These are phyloP conservation scores for Spodoptera littoralis DNA, from an alignment of 2,888 invertebrate genomes.

Conservation along the genomic window DNA sequence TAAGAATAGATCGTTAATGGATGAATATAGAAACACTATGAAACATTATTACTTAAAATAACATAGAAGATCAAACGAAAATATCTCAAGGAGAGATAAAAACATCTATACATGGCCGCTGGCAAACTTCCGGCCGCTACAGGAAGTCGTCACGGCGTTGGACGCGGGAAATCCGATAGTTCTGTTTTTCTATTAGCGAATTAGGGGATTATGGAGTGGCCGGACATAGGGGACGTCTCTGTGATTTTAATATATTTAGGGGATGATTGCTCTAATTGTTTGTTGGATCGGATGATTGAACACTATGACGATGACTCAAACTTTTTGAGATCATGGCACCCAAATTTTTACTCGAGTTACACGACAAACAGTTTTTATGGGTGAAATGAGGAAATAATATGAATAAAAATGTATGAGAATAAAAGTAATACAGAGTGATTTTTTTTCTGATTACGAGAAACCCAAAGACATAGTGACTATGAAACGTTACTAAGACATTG, in stretches of 20 bases:
- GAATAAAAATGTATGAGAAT: too few species aligned
- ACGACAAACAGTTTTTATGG: too few species aligned
- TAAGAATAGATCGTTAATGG: constrained; percentile 5
- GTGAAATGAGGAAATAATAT: too few species aligned
- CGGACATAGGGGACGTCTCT: constrained; percentile 62
- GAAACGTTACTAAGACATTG: neutral
- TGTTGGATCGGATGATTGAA: constrained; percentile 42
- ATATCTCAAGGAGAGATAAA: constrained; percentile 54
- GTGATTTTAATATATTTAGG: constrained; percentile 73
- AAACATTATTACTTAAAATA: constrained; percentile 13
- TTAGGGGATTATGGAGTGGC: constrained; percentile 76
- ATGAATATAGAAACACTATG: constrained; percentile 4
- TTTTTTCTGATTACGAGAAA: too few species aligned
- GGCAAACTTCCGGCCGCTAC: constrained; percentile 72
- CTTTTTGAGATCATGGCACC: too few species aligned
- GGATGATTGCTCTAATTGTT: constrained; percentile 47
- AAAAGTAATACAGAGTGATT: too few species aligned
- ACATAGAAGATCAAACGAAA: constrained; percentile 22
- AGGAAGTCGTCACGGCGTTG: constrained; percentile 82
- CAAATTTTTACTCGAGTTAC: too few species aligned
- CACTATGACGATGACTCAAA: constrained; percentile 1
- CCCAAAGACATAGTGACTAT: too few species aligned
- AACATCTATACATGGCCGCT: constrained; percentile 56
- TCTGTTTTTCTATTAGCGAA: constrained; percentile 86
- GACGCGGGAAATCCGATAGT: constrained; percentile 78